Base-by-base conservation (phyloP, 2,113 vertebrate genomes). In the Cochlearius cochlearius region DNA sequence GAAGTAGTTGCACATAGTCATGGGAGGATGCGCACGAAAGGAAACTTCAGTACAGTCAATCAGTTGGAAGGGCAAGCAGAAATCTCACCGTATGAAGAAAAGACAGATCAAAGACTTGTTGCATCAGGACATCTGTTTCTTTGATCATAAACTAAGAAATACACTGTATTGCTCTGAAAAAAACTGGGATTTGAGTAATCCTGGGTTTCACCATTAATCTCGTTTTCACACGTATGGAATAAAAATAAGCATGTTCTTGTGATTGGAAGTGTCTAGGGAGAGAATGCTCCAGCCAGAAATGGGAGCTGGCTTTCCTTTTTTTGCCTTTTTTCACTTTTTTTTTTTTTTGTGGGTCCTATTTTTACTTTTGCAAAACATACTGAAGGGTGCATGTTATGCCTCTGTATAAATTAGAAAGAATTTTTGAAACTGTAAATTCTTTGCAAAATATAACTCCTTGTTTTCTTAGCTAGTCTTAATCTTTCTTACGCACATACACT, bases 241-340 rank as follows among this genome's bases (percentile, higher is more conserved):
- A 82, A 59, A 94, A 82, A 34, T 15, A 68, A 66, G 7, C 19
- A 27, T 11, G 11, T 32, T 78, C 27, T 63, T 78, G 27, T 4
- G n/a, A 19, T 12, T 45, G 63, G 47, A 63, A 62, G 53, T 19
- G 5, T 34, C n/a, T 47, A 78, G 36, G 18, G 74, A 85, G 10
- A 55, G 3, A 78, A 63, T 3, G 1, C 18, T 83, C 8, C 16
- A 68, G 3, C 2, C n/a, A 50, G 29, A 83, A 94, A 41, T 5
- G 22, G 5, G 25, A 56, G 12, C 10, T 43, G 18, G 2, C 0
- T 91, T 90, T 41, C 12, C 4, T 7, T 9, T 60, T 63, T 49
- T 27, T 17, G 1, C 1, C 1, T 49, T 53, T 49, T 43, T 68
- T 9, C 5, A 5, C 1, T 7, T 41, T 63, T 62, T 62, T 62